Evolutionary conservation across 2,113 vertebrate genomes (phyloP).

Genomic region (Bubo blakistoni): DNA sequence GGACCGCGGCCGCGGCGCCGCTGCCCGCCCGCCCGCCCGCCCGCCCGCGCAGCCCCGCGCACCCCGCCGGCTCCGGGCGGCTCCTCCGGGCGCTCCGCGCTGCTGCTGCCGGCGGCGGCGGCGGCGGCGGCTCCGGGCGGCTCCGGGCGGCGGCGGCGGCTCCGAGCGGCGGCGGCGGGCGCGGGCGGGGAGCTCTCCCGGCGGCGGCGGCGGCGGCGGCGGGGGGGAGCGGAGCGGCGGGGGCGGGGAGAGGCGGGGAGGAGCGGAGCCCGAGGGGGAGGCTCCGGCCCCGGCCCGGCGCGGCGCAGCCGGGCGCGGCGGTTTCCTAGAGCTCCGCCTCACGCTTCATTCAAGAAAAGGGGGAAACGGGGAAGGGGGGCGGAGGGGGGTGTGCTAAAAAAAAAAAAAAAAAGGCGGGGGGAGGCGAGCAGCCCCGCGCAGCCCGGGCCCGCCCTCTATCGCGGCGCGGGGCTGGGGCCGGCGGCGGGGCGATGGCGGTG

Average conservation of each 20-base stretch:
- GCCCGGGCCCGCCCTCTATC: not conserved
- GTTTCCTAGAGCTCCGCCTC: not conserved
- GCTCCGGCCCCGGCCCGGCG: not conserved
- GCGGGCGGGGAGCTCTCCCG: not conserved
- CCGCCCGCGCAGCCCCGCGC: not conserved
- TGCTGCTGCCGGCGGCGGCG: not conserved
- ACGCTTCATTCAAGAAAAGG: slow-evolving; percentile 22
- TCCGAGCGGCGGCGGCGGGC: not conserved
- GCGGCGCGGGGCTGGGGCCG: not conserved
- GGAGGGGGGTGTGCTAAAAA: not conserved
- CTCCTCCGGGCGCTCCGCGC: not conserved
- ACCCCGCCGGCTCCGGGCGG: not conserved
- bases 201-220: not conserved
- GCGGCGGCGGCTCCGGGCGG: not conserved
- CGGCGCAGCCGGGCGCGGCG: not conserved
- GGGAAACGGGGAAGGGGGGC: not conserved
- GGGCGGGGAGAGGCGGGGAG: not conserved
- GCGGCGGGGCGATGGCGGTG: not conserved
- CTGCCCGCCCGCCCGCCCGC: slow-evolving; percentile 39
- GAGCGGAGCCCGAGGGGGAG: not conserved
- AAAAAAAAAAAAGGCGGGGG: not conserved
- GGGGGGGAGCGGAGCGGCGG: not conserved
- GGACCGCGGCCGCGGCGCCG: slow-evolving; percentile 66
- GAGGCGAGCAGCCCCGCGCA: not conserved
- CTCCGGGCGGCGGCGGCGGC: not conserved